Base-by-base conservation (phyloP, 2,888 invertebrate species). In the Ecliptopera silaceata region DNA sequence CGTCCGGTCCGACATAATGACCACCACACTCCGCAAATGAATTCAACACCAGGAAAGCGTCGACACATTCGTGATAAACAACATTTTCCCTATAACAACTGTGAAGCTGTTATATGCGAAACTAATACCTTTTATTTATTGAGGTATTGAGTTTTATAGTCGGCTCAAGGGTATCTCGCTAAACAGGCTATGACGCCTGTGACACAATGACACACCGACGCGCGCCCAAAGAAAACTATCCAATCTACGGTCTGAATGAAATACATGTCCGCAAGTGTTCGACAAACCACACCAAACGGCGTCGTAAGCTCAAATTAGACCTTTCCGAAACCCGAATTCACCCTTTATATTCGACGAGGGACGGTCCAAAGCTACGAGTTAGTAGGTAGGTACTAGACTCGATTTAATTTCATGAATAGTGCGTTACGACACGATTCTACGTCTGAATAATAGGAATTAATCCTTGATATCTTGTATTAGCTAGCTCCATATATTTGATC, bases 11-110 rank as follows among this genome's bases (percentile, higher is more conserved):
- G 38, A 43, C 57, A 42, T 45, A 55, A 58, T 56, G 46, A 22
- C 45, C 18, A 39, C 53, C 60, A 59, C 32, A 63, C 65, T 62
- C 44, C 46, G 72, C 70, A 66, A 76, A 77, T 79, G 69, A 75
- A 77, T 77, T 75, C 60, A 67, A 56, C 48, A 48, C 61, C 71
- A 76, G 75, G 76, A 75, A 74, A 72, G 66, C 64, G 65, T 58
- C 48, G 74, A 79, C 39, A 65, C 59, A 51, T 61, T 56, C 26
- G 26, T 26, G n/a, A n/a, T n/a, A 6, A 26, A 26, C 26, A 20
- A 44, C 58, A 61, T 70, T 74, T 75, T 74, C 75, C n/a, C 80
- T 75, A 72, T 71, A 62, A 60, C 32, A 43, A 4, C 18, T 44
- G 42, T 56, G 41, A 42, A 49, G 18, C 10, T 26, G 13, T 52